Base-by-base conservation (phyloP, 2,888 invertebrate species). In the Plagodis pulveraria region DNA sequence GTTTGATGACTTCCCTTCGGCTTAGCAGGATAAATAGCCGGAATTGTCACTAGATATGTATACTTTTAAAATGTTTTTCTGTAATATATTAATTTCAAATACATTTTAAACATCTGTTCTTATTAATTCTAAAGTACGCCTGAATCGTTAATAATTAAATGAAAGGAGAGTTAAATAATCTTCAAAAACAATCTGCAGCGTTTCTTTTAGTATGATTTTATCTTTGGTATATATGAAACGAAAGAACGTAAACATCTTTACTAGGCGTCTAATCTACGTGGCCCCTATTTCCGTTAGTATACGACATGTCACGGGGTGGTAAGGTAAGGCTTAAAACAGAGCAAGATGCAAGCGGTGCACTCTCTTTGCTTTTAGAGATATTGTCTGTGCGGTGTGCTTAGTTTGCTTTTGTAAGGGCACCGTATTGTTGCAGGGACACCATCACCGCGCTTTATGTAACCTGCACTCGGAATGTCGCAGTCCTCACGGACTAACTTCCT, bases 311-410 rank as follows among this genome's bases (percentile, higher is more conserved):
- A 72, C 67, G 72, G 70, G 71, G 74, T 63, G 55, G 55, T 11
- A 10, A 8, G 55, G 55, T 11, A 10, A 8, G 62, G 69, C 71
- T 80, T 77, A 81, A 82, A 80, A 74, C 70, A 67, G 69, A 73
- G 70, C 70, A 76, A 79, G 76, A 79, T 77, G 73, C 71, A 72
- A 70, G 71, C 74, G 77, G 76, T 77, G 80, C 77, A 80, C 77
- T 77, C 77, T 77, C 75, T 76, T 78, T 74, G 84, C 83, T 86
- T 85, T 87, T 77, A 86, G 73, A 80, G 76, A 80, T 80, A 86
- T 84, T 84, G 64, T 71, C 69, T 60, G 65, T 67, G 70, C 65
- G 73, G 74, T 70, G 65, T 68, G 56, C 58, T 59, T 64, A 53
- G 66, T 70, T 68, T 68, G 55, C 67, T 69, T 58, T 66, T 64